Evolutionary conservation across 2,797 vertebrate species (phyloP).

Genomic region (Tenualosa ilisha): DNA sequence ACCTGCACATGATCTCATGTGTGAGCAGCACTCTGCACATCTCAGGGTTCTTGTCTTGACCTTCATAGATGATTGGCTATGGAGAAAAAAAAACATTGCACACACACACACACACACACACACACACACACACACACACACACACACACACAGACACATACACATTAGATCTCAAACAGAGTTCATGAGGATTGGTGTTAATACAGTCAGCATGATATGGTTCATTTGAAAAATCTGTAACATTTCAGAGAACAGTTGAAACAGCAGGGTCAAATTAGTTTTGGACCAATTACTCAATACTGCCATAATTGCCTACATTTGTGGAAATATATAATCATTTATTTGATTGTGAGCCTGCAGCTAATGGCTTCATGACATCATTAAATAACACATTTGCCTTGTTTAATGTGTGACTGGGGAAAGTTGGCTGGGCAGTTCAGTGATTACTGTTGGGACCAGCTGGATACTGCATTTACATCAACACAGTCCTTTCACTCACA

Average conservation of each 20-base stretch:
- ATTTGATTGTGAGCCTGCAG: not conserved
- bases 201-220: conserved; percentile 13
- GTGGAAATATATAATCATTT: conserved; percentile 26
- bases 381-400: conserved; percentile 20
- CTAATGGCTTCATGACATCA: conserved; percentile 24
- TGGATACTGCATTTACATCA: not conserved
- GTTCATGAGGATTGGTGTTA: not conserved
- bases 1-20: conserved; percentile 99
- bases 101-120: conserved; percentile 18
- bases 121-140: conserved; percentile 21
- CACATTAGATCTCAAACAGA: conserved; percentile 31
- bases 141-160: conserved; percentile 16
- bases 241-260: conserved; percentile 8
- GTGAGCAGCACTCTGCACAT: conserved; percentile 98
- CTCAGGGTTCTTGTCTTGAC: conserved; percentile 99
- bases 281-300: conserved; percentile 22
- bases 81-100: conserved; percentile 59
- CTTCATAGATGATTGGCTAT: conserved; percentile 94
- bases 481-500: not conserved
- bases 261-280: conserved; percentile 22
- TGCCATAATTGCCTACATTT: conserved; percentile 21
- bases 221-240: conserved; percentile 12
- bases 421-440: not conserved
- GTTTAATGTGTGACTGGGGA: not conserved
- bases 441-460: conserved; percentile 5